These are phyloP conservation scores for Melanotaenia parkinsoni DNA, from an alignment of 2,797 vertebrate species.

Conservation along the genomic window DNA sequence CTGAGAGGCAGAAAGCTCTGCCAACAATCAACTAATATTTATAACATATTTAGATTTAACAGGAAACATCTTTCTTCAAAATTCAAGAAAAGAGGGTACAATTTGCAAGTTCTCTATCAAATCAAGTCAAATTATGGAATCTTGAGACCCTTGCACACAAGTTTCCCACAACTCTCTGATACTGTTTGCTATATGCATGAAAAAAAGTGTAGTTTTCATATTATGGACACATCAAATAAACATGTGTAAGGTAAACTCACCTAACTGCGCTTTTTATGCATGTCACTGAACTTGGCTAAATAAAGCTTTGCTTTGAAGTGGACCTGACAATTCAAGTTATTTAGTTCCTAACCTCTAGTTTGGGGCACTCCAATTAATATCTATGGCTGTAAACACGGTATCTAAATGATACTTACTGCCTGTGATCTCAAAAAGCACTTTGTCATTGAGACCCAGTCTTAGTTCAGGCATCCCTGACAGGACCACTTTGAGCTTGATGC, in stretches of 20 bases:
- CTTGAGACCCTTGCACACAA: background rate
- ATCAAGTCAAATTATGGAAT: background rate
- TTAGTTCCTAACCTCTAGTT: background rate
- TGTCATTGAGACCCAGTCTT: constrained; percentile 86
- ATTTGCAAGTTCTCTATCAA: background rate
- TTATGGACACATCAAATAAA: background rate
- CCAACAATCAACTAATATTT: constrained; percentile 4
- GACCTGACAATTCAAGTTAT: background rate
- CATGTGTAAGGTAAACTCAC: background rate
- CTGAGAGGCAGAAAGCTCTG: constrained; percentile 1
- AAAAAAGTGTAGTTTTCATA: background rate
- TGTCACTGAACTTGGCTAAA: background rate
- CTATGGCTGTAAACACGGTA: background rate
- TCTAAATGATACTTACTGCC: constrained; percentile 80
- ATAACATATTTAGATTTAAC: background rate
- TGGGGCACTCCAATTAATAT: background rate
- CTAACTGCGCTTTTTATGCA: background rate
- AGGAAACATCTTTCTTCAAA: background rate
- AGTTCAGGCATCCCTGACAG: constrained; percentile 88
- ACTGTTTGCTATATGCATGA: background rate
- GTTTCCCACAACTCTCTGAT: background rate
- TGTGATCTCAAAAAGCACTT: constrained; percentile 87
- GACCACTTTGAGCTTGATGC: constrained; percentile 84
- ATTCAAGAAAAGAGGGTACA: background rate
- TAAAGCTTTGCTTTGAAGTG: background rate